Percentiles rank a stretch among this genome's conserved stretches.
These are phyloP conservation scores for Vombatus ursinus DNA, from an alignment of 2,113 vertebrate genomes.

Conservation along the genomic window DNA sequence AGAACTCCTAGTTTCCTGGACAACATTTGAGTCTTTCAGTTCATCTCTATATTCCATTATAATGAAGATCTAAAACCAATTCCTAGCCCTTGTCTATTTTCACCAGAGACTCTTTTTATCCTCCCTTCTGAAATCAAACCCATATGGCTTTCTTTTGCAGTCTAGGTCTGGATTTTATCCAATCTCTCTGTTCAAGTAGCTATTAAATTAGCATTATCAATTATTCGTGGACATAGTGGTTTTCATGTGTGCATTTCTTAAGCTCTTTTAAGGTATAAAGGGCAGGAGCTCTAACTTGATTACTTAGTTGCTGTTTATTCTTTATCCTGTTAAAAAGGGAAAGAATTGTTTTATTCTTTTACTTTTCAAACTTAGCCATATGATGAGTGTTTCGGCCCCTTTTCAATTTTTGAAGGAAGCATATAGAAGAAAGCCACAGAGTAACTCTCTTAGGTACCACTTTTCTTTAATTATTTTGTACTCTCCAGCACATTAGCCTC, in stretches of 20 bases:
- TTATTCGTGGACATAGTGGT: slow-evolving; percentile 26
- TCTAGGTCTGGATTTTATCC: slow-evolving; percentile 18
- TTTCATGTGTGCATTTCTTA: slow-evolving; percentile 29
- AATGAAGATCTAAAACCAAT: slow-evolving; percentile 64
- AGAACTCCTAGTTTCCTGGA: slow-evolving; percentile 71
- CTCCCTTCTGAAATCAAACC: slow-evolving; percentile 58
- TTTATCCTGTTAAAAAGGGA: not conserved
- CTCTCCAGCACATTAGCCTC: slow-evolving; percentile 18
- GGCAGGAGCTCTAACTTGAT: slow-evolving; percentile 47
- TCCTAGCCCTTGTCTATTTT: slow-evolving; percentile 65
- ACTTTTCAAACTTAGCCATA: not conserved
- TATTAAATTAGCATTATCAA: slow-evolving; percentile 59
- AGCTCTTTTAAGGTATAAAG: slow-evolving; percentile 53
- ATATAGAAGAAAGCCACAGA: slow-evolving; percentile 9
- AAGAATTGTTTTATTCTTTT: not conserved
- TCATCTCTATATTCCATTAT: slow-evolving; percentile 60
- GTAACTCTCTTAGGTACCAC: not conserved
- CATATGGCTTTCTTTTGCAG: not conserved
- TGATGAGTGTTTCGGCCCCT: slow-evolving; percentile 25
- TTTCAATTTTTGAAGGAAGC: slow-evolving; percentile 51
- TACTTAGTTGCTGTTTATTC: slow-evolving; percentile 35
- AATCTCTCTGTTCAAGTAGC: slow-evolving; percentile 43
- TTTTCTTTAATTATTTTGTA: slow-evolving; percentile 27
- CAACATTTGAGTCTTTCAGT: slow-evolving; percentile 54
- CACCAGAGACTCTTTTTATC: slow-evolving; percentile 46